Evolutionary conservation across 37 sponge, comb jelly and placozoan species (phyloP).

Genomic region (Mnemiopsis leidyi): DNA sequence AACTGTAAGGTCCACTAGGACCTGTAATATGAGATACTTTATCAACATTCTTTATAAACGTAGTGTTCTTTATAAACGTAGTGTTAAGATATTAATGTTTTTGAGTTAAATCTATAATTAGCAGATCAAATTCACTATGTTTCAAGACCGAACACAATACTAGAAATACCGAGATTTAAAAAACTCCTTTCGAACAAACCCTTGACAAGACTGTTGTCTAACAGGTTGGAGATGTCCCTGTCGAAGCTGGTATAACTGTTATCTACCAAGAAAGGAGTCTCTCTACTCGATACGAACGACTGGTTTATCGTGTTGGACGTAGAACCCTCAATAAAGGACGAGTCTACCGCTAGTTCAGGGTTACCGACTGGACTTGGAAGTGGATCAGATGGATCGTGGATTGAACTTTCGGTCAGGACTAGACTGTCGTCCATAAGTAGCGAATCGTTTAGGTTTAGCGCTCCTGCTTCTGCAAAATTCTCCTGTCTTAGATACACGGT

Average conservation of each 20-base stretch:
- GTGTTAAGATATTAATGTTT: too few species aligned
- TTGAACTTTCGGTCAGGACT: not conserved
- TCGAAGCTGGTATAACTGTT: slow-evolving; percentile 7
- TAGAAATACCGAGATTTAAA: too few species aligned
- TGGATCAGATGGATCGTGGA: not conserved
- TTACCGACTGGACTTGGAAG: not conserved
- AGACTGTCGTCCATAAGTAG: not conserved
- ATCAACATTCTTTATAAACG: too few species aligned
- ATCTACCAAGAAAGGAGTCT: not conserved
- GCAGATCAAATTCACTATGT: too few species aligned
- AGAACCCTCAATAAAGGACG: not conserved
- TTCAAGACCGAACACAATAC: too few species aligned
- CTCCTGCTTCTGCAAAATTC: slow-evolving; percentile 8
- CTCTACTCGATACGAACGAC: not conserved
- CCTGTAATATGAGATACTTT: not conserved
- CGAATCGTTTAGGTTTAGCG: not conserved
- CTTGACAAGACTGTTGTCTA: not conserved
- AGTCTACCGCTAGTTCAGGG: not conserved
- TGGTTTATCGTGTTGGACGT: not conserved
- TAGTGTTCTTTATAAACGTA: too few species aligned
- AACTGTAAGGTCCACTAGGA: not conserved
- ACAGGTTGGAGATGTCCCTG: not conserved
- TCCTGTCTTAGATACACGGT: slow-evolving; percentile 44
- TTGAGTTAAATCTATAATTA: too few species aligned
- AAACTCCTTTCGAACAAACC: too few species aligned